phyloP scores from a whole-genome alignment of 1,140 invertebrate species.

The Sarcophaga bullata region DNA sequence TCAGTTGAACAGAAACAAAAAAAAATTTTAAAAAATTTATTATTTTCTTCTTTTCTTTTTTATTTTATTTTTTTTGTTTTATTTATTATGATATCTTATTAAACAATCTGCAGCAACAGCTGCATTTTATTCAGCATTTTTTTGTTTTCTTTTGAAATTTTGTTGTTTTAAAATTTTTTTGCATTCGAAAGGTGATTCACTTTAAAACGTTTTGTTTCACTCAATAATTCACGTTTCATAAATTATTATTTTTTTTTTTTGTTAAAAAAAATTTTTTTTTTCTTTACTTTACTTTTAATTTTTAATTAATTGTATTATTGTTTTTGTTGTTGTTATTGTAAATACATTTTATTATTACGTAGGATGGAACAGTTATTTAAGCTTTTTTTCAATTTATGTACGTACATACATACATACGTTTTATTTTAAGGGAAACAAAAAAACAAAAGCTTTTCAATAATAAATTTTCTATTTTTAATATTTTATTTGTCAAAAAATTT shows the following conservation, averaged over 20 bases:
- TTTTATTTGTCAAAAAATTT: no score
- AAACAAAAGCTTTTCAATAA: no score
- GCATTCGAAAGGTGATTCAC: neutral
- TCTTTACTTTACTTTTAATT: no score
- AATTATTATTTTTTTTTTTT: no score
- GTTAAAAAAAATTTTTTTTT: no score
- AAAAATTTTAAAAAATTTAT: constrained; percentile 3
- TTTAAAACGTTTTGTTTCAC: neutral
- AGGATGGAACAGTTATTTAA: neutral
- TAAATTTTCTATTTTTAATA: no score
- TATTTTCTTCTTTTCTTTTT: neutral
- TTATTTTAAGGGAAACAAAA: no score
- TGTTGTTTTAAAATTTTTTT: neutral
- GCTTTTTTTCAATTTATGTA: no score
- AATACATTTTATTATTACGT: neutral
- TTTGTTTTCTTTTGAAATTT: neutral
- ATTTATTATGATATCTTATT: neutral
- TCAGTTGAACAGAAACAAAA: neutral
- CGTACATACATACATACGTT: no score
- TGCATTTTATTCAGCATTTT: constrained; percentile 25
- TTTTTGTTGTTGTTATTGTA: neutral
- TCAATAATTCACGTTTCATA: no score
- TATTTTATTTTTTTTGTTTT: neutral
- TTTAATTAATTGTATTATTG: neutral
- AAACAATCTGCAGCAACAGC: constrained; percentile 28